Evolutionary conservation across 2,888 invertebrate genomes (phyloP).

Genomic region (Cheilosia variabilis): DNA sequence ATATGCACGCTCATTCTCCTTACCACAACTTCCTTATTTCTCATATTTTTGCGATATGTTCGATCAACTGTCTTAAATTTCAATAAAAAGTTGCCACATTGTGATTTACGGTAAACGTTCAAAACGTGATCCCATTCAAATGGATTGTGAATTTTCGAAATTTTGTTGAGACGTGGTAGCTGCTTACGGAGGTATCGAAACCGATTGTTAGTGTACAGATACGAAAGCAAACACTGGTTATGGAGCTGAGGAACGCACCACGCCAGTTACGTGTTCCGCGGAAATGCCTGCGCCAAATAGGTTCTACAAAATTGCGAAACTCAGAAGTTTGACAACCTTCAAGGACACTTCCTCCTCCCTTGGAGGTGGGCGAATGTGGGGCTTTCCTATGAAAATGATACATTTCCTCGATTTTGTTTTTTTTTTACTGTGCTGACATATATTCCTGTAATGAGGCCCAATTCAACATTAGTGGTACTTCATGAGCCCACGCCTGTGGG

Average conservation of each 20-base stretch:
- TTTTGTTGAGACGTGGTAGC: neutral
- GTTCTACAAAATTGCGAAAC: conserved; percentile 11
- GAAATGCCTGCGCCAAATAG: conserved; percentile 8
- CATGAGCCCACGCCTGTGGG: conserved; percentile 12
- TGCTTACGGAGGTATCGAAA: neutral
- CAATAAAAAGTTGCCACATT: conserved; percentile 6
- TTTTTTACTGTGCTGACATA: neutral
- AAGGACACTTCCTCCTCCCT: neutral
- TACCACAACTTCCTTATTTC: neutral
- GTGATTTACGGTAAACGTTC: conserved; percentile 29
- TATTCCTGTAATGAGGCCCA: conserved; percentile 18
- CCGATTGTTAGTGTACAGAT: neutral
- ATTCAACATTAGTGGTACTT: conserved; percentile 3
- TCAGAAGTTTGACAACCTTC: conserved; percentile 6
- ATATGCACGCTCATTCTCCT: too few species aligned
- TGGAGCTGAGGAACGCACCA: conserved; percentile 7
- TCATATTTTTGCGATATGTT: conserved; percentile 4
- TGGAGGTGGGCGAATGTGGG: neutral
- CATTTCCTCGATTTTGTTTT: neutral
- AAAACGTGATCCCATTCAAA: conserved; percentile 30
- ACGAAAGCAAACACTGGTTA: conserved; percentile 4
- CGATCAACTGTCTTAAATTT: conserved; percentile 1
- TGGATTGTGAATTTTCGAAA: conserved; percentile 16
- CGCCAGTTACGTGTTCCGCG: neutral
- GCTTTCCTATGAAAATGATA: neutral